Base-by-base conservation (phyloP, 2,888 invertebrate species). In the Euproctis similis region DNA sequence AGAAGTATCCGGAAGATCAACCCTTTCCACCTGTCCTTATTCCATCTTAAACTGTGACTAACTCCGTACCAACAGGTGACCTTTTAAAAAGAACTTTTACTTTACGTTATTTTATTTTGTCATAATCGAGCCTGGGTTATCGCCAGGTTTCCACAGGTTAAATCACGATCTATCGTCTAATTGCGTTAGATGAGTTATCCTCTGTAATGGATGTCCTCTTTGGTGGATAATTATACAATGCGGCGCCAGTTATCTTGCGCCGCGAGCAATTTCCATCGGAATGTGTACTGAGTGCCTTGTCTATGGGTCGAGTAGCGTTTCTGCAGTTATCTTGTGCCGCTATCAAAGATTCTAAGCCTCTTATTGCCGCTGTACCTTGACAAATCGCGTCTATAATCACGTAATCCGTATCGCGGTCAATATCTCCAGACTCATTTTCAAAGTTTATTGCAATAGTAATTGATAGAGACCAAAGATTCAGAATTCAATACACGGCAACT, bases 151-250 rank as follows among this genome's bases (percentile, higher is more conserved):
- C n/a, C n/a, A n/a, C n/a, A n/a, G n/a, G n/a, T n/a, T n/a, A n/a
- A n/a, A n/a, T n/a, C n/a, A 49, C 60, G 59, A 67, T 70, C 69
- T 68, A 62, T 70, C 67, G 53, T 63, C 64, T 76, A 73, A 75
- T 75, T 75, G 70, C 68, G 55, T 53, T 56, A 46, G 62, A 66
- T 66, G 67, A 74, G 72, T 73, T 75, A 78, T 76, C 69, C 72
- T 65, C 67, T 48, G 70, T 76, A 77, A 78, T 78, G 67, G 65
- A 69, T 77, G 77, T 77, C 76, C 73, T 67, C 64, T 52, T 34
- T 56, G 53, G 66, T 63, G 59, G 59, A 71, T 71, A 77, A 77
- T 78, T 77, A 75, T 64, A 64, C 58, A 59, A 53, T 50, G 62
- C 67, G 72, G 73, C 77, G 80, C 77, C 76, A 66, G 65, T 62